Evolutionary conservation across 2,113 vertebrate genomes (phyloP).

Genomic region (Cephalopholis sonnerati): DNA sequence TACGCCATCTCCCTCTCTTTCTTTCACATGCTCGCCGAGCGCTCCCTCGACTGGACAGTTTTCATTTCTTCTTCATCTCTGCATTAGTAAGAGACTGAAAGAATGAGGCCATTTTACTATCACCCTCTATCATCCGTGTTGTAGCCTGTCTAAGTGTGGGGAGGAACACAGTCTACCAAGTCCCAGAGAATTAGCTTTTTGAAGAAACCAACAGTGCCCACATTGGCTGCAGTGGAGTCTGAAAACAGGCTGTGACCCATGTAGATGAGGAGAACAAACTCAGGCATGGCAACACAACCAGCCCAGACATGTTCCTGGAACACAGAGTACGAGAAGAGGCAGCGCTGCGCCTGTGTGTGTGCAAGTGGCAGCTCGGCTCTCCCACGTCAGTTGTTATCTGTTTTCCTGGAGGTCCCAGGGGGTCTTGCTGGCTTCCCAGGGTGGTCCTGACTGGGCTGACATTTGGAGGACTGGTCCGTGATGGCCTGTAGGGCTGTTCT

Average conservation of each 20-base stretch:
- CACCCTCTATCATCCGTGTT: slow-evolving; percentile 46
- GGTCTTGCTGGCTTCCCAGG: slow-evolving; percentile 60
- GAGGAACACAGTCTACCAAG: slow-evolving; percentile 36
- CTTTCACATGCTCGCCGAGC: slow-evolving; percentile 26
- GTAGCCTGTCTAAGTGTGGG: slow-evolving; percentile 22
- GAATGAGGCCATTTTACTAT: slow-evolving; percentile 72
- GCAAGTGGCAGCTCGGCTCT: slow-evolving; percentile 46
- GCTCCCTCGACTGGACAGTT: slow-evolving; percentile 41
- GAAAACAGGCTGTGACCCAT: slow-evolving; percentile 33
- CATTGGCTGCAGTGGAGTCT: slow-evolving; percentile 12
- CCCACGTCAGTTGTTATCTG: slow-evolving; percentile 70
- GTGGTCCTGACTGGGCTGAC: slow-evolving; percentile 75
- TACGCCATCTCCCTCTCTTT: background rate
- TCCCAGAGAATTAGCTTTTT: slow-evolving; percentile 26
- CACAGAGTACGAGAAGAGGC: slow-evolving; percentile 23
- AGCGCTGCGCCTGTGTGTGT: slow-evolving; percentile 6
- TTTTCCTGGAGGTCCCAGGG: slow-evolving; percentile 66
- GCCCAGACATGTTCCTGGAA: slow-evolving; percentile 40
- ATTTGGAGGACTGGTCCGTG: slow-evolving; percentile 75
- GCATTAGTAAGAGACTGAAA: slow-evolving; percentile 66
- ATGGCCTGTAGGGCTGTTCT: slow-evolving; percentile 63
- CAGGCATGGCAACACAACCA: slow-evolving; percentile 30
- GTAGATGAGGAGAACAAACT: slow-evolving; percentile 25
- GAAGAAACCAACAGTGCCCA: background rate
- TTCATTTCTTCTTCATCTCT: slow-evolving; percentile 51